Evolutionary conservation across 2,888 invertebrate species (phyloP).

Genomic region (Rhagium mordax): DNA sequence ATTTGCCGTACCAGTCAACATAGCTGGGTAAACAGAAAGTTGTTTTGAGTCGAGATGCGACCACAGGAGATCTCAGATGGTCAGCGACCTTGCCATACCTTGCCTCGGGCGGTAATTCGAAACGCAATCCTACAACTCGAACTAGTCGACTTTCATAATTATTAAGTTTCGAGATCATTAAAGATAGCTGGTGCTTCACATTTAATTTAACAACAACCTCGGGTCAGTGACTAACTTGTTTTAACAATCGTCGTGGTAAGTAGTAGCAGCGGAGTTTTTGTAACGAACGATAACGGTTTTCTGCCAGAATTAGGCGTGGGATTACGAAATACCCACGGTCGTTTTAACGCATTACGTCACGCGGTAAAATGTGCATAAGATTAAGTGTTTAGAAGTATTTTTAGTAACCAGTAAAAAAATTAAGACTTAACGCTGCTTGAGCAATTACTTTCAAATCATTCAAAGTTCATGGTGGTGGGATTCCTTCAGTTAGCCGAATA

Average conservation of each 20-base stretch:
- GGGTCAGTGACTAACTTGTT: conserved; percentile 5
- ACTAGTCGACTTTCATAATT: conserved; percentile 35
- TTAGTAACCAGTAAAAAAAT: no score
- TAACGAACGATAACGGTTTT: neutral
- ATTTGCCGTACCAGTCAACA: conserved; percentile 24
- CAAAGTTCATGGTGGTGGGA: no score
- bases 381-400: no score
- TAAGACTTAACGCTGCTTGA: no score
- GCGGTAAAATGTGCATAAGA: neutral
- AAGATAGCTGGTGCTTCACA: neutral
- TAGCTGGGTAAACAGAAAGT: conserved; percentile 50
- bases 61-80: conserved; percentile 45
- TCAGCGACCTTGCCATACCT: conserved; percentile 59
- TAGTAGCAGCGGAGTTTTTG: neutral
- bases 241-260: neutral
- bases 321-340: neutral
- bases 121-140: conserved; percentile 22
- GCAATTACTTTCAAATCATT: no score
- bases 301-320: neutral
- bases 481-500: no score
- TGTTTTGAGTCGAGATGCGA: conserved; percentile 52
- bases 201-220: neutral
- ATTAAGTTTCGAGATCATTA: conserved; percentile 30
- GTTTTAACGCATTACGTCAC: neutral
- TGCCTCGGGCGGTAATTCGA: conserved; percentile 41